Evolutionary conservation across 2,797 vertebrate genomes (phyloP), one percentile per base, ranked within the genome.

Genomic region (Parambassis ranga): DNA sequence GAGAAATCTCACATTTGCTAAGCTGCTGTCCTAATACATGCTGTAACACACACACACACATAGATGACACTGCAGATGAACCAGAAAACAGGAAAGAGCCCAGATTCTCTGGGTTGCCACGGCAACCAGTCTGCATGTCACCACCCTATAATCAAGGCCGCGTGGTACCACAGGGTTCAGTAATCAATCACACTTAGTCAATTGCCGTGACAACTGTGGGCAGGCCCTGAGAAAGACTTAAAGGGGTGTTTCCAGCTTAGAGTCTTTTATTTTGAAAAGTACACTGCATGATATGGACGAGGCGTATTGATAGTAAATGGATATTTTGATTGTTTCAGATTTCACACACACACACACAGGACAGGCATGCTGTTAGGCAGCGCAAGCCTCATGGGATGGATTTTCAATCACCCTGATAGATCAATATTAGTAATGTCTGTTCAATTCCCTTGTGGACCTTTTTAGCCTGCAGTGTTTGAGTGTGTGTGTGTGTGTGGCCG

Each of bases 331-430:
- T n/a, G n/a, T n/a, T n/a, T n/a, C n/a, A n/a, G n/a, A n/a, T n/a
- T n/a, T n/a, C 24, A 7, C 14, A 38, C 38, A 44, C 49, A 37
- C 23, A 16, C 10, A 20, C 27, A 15, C 5, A 15, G 37, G 14
- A 8, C 1, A 0, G 20, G 65, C 2, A 1, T 43, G 15, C 16
- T 35, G 23, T 65, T 36, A 30, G 19, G 14, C 43, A 50, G 4
- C 2, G 13, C 43, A 49, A n/a, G n/a, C n/a, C 47, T 35, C 48
- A 31, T 1, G 2, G 33, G 28, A 37, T 20, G 20, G 28, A 46
- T 44, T 60, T 66, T 81, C 59, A 75, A 47, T 83, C 67, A 58
- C 65, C 10, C 28, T 65, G 32, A 76, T 57, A 4, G 61, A 64
- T 77, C 44, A 11, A 41, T 62, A 74, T 38, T 3, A n/a, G 41